Percentiles rank a stretch among this genome's conserved stretches.
These are phyloP conservation scores for Oreochromis spilurus DNA, from an alignment of 2,113 vertebrate species.

Conservation along the genomic window DNA sequence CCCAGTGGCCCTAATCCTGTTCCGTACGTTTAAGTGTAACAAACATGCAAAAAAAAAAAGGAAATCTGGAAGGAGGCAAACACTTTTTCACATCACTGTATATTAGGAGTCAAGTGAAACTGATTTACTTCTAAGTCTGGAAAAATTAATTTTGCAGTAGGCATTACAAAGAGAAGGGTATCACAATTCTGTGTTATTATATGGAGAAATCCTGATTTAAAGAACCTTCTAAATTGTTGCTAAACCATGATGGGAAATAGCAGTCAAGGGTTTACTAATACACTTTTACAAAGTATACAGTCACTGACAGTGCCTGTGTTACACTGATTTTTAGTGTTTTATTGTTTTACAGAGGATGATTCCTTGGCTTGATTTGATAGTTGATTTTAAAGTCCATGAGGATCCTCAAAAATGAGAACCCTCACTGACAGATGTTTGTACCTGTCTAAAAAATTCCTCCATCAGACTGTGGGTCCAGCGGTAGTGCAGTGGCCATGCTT, in stretches of 20 bases:
- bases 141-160: accelerated
- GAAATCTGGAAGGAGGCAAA: not conserved
- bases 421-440: not conserved
- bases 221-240: not conserved
- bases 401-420: not conserved
- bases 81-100: not conserved
- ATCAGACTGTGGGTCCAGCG: slow-evolving; percentile 95
- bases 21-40: not conserved
- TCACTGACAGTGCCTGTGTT: not conserved
- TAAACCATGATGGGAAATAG: not conserved
- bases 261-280: not conserved
- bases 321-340: not conserved
- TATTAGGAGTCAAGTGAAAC: not conserved
- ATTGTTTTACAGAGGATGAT: not conserved
- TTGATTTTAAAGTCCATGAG: not conserved
- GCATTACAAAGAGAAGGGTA: not conserved
- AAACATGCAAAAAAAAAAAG: not conserved
- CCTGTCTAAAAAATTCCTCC: slow-evolving; percentile 98
- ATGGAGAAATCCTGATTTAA: not conserved
- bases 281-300: not conserved
- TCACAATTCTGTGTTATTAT: not conserved
- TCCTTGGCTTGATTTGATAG: not conserved
- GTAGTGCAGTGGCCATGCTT: slow-evolving; percentile 90
- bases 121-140: not conserved
- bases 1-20: too few species aligned